phyloP scores from a whole-genome alignment of 2,888 invertebrate genomes.

The Dolichopus griseipennis region DNA sequence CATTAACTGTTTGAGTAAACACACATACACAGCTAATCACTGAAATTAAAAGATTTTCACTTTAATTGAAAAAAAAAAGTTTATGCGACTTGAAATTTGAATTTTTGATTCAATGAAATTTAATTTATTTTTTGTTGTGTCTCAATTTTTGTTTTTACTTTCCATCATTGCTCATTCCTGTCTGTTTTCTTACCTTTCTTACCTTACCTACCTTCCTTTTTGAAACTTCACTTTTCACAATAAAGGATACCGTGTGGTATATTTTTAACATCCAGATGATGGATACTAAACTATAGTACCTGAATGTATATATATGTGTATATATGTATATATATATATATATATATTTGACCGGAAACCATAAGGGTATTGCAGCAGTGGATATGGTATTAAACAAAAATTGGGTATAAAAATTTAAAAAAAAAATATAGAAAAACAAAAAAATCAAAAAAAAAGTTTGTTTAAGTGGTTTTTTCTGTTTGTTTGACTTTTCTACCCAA shows the following conservation, averaged over 20 bases:
- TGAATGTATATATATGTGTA: not conserved
- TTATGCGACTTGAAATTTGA: too few relatives aligned
- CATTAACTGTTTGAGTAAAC: too few relatives aligned
- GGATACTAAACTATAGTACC: too few relatives aligned
- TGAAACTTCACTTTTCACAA: not conserved
- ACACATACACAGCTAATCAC: too few relatives aligned
- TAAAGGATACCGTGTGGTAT: not conserved
- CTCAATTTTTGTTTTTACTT: not conserved
- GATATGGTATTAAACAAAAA: not conserved
- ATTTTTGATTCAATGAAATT: too few relatives aligned
- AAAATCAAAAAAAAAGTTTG: not conserved
- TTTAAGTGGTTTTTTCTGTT: slow-evolving; percentile 4
- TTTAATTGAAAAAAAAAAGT: too few relatives aligned
- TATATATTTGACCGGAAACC: not conserved
- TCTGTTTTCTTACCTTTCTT: not conserved
- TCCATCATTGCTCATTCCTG: not conserved
- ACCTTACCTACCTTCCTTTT: not conserved
- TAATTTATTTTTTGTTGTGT: not conserved
- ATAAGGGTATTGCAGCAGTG: not conserved
- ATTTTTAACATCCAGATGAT: not conserved
- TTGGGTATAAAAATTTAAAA: too few relatives aligned
- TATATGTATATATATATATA: too few relatives aligned
- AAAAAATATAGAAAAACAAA: not conserved
- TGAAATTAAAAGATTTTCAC: too few relatives aligned
- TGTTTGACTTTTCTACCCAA: not conserved